These are phyloP conservation scores for Drosophila nigromelanica DNA, from an alignment of 1,140 invertebrate genomes.

Conservation along the genomic window DNA sequence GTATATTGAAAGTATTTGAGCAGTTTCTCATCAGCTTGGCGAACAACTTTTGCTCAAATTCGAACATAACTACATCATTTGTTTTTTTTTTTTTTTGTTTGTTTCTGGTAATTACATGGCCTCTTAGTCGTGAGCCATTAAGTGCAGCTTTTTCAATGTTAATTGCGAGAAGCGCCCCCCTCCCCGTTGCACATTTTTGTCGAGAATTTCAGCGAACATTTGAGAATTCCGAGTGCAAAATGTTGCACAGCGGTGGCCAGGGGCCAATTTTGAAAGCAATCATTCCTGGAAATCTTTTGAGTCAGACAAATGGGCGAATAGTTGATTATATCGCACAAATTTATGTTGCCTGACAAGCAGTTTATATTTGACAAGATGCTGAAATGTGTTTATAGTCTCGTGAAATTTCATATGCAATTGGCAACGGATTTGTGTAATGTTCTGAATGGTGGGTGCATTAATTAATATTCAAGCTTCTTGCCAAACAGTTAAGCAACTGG, in stretches of 20 bases:
- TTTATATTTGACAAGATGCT: neutral
- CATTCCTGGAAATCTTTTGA: slow-evolving; percentile 14
- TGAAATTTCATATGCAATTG: neutral
- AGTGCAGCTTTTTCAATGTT: slow-evolving; percentile 59
- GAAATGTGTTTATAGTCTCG: neutral
- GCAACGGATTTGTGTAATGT: neutral
- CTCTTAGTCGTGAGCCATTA: slow-evolving; percentile 26
- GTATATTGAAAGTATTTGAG: too few species aligned
- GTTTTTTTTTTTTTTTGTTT: too few species aligned
- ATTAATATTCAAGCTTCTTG: neutral
- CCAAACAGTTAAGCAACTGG: too few species aligned
- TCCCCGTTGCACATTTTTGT: slow-evolving; percentile 13
- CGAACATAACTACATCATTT: slow-evolving; percentile 40
- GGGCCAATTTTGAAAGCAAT: slow-evolving; percentile 24
- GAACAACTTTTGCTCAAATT: neutral
- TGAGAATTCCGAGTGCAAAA: slow-evolving; percentile 12
- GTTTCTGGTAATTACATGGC: slow-evolving; percentile 27
- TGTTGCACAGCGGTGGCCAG: slow-evolving; percentile 10
- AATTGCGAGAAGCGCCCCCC: slow-evolving; percentile 46
- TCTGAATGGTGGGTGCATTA: too few species aligned
- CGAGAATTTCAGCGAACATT: slow-evolving; percentile 6
- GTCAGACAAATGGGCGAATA: neutral
- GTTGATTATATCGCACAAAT: neutral
- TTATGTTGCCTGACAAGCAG: neutral
- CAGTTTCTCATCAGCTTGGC: neutral